phyloP scores from a whole-genome alignment of 2,888 invertebrate species.

The Oscheius myriophilus region DNA sequence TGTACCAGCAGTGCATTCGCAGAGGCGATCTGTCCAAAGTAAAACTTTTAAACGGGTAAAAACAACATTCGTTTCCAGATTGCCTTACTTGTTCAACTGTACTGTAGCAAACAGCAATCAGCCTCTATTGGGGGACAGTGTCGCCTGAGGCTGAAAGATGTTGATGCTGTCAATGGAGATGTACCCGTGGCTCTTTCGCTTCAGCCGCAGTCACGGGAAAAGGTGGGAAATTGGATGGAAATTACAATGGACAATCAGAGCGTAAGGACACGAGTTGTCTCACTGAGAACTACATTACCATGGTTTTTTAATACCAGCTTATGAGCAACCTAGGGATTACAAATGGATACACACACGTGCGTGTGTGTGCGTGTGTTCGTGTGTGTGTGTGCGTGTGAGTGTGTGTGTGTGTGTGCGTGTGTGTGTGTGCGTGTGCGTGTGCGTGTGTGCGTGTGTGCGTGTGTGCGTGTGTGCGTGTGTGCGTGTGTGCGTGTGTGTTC shows the following conservation, averaged over 20 bases:
- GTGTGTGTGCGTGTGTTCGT: no score
- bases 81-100: slow-evolving; percentile 26
- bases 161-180: slow-evolving; percentile 10
- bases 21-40: slow-evolving; percentile 20
- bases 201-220: slow-evolving; percentile 5
- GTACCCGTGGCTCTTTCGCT: slow-evolving; percentile 13
- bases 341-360: no score
- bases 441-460: no score
- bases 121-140: slow-evolving; percentile 27
- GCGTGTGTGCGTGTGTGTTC: no score
- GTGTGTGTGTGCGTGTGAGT: no score
- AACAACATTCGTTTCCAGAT: background rate
- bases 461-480: no score
- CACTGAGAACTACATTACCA: no score
- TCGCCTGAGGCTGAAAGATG: slow-evolving; percentile 17
- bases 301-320: no score
- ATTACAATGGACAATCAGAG: background rate
- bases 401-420: no score
- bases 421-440: no score
- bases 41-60: background rate
- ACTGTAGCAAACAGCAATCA: slow-evolving; percentile 16
- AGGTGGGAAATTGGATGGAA: background rate
- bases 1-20: slow-evolving; percentile 27
- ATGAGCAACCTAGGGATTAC: no score
- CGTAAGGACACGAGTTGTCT: slow-evolving; percentile 9